A percentile compares a stretch with the other conserved stretches of the same genome.
phyloP scores from a whole-genome alignment of 2,888 invertebrate genomes.

The Hyalella azteca region DNA sequence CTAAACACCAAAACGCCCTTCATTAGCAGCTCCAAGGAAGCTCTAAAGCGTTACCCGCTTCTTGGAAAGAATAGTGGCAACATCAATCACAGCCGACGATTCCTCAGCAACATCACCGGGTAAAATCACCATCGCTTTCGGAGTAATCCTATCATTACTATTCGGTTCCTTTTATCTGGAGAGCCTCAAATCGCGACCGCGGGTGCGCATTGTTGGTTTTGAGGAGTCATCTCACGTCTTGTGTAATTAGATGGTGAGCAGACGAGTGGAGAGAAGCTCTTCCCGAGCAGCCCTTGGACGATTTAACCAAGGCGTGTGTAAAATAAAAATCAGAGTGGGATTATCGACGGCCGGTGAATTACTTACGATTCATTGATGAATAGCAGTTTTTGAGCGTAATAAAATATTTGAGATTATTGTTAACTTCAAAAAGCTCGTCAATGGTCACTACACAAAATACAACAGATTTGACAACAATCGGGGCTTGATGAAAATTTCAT shows the following conservation, averaged over 20 bases:
- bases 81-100: conserved; percentile 30
- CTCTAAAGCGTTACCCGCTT: not conserved
- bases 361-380: too few species aligned
- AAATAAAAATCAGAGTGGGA: too few species aligned
- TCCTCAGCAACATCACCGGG: not conserved
- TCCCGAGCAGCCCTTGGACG: too few species aligned
- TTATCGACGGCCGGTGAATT: too few species aligned
- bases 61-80: not conserved
- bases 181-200: not conserved
- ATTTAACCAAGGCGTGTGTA: too few species aligned
- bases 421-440: too few species aligned
- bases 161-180: conserved; percentile 31
- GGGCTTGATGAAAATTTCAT: too few species aligned
- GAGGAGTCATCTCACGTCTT: conserved; percentile 22
- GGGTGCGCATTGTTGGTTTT: conserved; percentile 28
- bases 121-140: conserved; percentile 28
- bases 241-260: conserved; percentile 24
- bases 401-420: too few species aligned
- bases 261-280: too few species aligned
- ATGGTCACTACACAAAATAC: too few species aligned
- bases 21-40: conserved; percentile 12
- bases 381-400: too few species aligned
- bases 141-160: conserved; percentile 31
- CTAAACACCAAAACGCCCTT: conserved; percentile 4
- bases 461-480: too few species aligned